Evolutionary conservation across 2,797 vertebrate genomes (phyloP).

Genomic region (Centropyge bicolor): DNA sequence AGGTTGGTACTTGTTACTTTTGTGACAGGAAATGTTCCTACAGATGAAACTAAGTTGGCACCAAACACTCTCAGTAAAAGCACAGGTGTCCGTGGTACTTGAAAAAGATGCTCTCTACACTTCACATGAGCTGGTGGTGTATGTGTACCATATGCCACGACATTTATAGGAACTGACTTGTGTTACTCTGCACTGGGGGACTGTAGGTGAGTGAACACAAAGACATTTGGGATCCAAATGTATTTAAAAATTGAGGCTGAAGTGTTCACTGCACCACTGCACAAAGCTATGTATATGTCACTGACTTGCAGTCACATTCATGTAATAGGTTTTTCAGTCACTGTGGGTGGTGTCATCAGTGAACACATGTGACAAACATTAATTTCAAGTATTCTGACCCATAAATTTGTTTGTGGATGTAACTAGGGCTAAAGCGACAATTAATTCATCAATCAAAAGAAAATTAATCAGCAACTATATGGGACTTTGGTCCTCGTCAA

Average conservation of each 20-base stretch:
- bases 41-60: background rate
- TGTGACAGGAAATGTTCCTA: constrained; percentile 4
- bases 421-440: background rate
- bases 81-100: background rate
- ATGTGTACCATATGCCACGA: background rate
- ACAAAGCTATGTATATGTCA: background rate
- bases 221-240: background rate
- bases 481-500: no score
- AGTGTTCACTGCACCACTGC: background rate
- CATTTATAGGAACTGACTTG: constrained; percentile 4
- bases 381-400: background rate
- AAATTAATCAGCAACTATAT: background rate
- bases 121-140: background rate
- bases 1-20: background rate
- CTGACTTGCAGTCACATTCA: background rate
- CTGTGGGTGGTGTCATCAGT: background rate
- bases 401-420: background rate
- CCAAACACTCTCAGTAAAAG: background rate
- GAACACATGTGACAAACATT: background rate
- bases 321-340: background rate
- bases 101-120: background rate
- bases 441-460: background rate
- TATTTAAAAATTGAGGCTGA: background rate
- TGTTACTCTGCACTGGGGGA: background rate
- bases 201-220: background rate